Evolutionary conservation across 2,888 invertebrate species (phyloP).

Genomic region (Scaptomyza caliginosa): DNA sequence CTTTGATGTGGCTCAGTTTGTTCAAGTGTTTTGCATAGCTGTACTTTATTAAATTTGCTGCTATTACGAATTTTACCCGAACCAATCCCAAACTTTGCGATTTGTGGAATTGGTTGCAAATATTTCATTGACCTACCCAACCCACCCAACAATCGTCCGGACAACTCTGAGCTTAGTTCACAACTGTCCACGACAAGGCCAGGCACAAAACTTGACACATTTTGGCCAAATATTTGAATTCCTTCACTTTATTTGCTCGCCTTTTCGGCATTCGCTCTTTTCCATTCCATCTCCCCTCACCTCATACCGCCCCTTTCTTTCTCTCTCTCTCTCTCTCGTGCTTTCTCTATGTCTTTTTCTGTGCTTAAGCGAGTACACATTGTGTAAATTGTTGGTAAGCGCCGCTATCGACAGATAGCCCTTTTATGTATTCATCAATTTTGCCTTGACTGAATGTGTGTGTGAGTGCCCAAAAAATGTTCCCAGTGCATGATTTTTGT

Average conservation of each 20-base stretch:
- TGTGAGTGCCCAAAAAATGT: slow-evolving; percentile 27
- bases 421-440: slow-evolving; percentile 59
- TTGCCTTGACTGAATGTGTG: slow-evolving; percentile 11
- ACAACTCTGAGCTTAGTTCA: slow-evolving; percentile 34
- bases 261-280: slow-evolving; percentile 40
- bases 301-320: neutral
- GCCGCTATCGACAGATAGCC: slow-evolving; percentile 37
- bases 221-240: slow-evolving; percentile 74
- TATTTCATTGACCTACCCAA: slow-evolving; percentile 36
- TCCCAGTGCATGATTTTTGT: slow-evolving; percentile 63
- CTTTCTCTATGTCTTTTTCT: neutral
- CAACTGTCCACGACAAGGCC: slow-evolving; percentile 29
- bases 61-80: slow-evolving; percentile 52
- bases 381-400: slow-evolving; percentile 44
- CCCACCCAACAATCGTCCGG: slow-evolving; percentile 21
- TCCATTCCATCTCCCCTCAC: neutral
- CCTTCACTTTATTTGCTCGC: slow-evolving; percentile 51
- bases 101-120: slow-evolving; percentile 38
- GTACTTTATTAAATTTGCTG: slow-evolving; percentile 72
- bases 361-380: slow-evolving; percentile 24
- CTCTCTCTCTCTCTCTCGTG: neutral
- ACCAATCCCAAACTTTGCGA: slow-evolving; percentile 2
- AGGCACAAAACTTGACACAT: slow-evolving; percentile 67
- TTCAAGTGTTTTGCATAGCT: slow-evolving; percentile 57
- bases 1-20: slow-evolving; percentile 65